Evolutionary conservation across 2,113 vertebrate genomes (phyloP).

Genomic region (Eubucco bourcierii): DNA sequence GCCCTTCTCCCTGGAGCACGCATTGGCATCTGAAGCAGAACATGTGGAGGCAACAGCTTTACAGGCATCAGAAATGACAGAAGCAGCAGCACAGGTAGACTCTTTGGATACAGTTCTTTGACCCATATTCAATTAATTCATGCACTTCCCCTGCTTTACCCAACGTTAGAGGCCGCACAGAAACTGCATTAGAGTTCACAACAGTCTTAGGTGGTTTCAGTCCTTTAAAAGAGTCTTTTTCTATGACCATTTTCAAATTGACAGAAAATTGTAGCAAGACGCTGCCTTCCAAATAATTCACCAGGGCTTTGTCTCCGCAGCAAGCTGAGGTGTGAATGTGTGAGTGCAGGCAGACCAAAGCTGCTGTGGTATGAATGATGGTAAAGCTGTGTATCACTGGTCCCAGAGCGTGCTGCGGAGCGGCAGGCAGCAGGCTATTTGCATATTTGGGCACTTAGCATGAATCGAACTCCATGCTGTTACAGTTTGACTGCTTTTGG

Average conservation of each 20-base stretch:
- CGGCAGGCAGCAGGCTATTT: constrained; percentile 4
- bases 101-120: constrained; percentile 45
- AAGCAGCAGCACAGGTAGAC: constrained; percentile 11
- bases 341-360: neutral
- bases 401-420: neutral
- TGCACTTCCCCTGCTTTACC: neutral
- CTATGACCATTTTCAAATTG: constrained; percentile 20
- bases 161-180: neutral
- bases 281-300: constrained; percentile 35
- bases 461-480: neutral
- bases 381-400: neutral
- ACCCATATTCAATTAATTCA: constrained; percentile 54
- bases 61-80: constrained; percentile 54
- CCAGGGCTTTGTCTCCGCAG: neutral
- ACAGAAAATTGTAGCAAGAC: constrained; percentile 33
- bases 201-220: neutral
- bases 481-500: neutral
- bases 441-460: neutral
- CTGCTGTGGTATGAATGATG: neutral
- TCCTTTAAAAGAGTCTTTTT: neutral
- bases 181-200: neutral
- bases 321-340: neutral
- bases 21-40: constrained; percentile 45
- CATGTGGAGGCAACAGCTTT: constrained; percentile 60
- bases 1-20: constrained; percentile 20